Evolutionary conservation across 2,888 invertebrate species (phyloP), one percentile per base, ranked within the genome.

Genomic region (Deilephila porcellus): DNA sequence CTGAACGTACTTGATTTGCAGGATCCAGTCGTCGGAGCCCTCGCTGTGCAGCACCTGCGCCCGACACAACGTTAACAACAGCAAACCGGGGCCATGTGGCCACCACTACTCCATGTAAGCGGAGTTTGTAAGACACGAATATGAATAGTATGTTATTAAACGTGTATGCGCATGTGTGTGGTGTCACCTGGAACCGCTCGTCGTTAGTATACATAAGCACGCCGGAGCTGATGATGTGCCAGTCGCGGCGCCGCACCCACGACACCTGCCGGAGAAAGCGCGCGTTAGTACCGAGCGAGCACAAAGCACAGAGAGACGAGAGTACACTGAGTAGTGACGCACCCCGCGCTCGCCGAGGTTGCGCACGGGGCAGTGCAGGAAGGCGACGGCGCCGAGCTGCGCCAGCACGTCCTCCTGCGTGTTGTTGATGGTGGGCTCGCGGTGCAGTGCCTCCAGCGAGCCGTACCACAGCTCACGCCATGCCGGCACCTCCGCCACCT

Each of bases 211-310:
- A 98, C 85, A 98, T 97, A 91, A 97, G 97, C 91, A 97, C 96
- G 71, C 98, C 98, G 76, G 98, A 98, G 85, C 98, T 98, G 88
- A 98, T 96, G 88, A 98, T 98, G 95, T 98, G 98, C 97, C 98
- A 98, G 95, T 98, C 98, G 86, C 98, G 96, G 79, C 98, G 96
- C 73, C 98, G 96, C 82, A 98, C 97, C 98, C 98, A 98, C 73
- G 98, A 98, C 86, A 98, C 97, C 97, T 98, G 96, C 91, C 95
- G 80, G 20, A 75, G 75, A 75, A 37, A 62, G 70, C 25, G 71
- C 29, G 34, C 32, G 11, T n/a, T 37, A n/a, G 19, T 19, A 25
- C 6, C 29, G 20, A 2, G 4, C 5, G 17, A 17, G 1, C 2
- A 34, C 20, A 17, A 20, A 7, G 19, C 20, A 37, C 34, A 14